These are phyloP conservation scores for Tretioscincus oriximinensis DNA, from an alignment of 2,113 vertebrate genomes.

Conservation along the genomic window DNA sequence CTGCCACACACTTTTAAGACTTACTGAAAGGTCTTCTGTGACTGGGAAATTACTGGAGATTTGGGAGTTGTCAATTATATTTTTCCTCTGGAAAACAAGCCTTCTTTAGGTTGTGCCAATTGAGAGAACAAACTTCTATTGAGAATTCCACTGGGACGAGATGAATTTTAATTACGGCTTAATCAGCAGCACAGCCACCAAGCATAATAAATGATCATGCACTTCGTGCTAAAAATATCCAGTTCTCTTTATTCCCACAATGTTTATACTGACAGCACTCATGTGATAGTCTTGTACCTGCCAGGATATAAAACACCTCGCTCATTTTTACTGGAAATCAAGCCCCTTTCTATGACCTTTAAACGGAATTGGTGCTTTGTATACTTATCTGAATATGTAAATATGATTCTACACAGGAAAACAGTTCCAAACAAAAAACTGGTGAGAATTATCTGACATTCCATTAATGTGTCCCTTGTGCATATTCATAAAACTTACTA, in stretches of 20 bases:
- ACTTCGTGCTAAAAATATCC: conserved; percentile 99
- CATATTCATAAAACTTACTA: conserved; percentile 84
- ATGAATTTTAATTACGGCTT: conserved; percentile 96
- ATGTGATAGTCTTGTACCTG: conserved; percentile 91
- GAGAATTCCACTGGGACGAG: conserved; percentile 89
- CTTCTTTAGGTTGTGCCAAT: conserved; percentile 84
- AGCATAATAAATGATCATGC: conserved; percentile 99
- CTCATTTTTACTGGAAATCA: conserved; percentile 75
- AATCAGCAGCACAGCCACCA: conserved; percentile 99
- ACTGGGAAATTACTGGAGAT: conserved; percentile 79
- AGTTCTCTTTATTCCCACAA: conserved; percentile 88
- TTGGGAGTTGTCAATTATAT: conserved; percentile 78
- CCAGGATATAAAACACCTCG: conserved; percentile 81
- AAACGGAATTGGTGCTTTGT: conserved; percentile 94
- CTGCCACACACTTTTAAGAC: conserved; percentile 86
- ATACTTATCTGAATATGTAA: conserved; percentile 96
- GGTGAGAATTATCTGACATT: conserved; percentile 91
- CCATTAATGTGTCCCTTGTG: conserved; percentile 95
- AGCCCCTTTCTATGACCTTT: conserved; percentile 82
- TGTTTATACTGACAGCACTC: conserved; percentile 92
- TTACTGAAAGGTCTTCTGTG: conserved; percentile 79
- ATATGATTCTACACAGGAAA: conserved; percentile 97
- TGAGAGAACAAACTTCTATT: conserved; percentile 82
- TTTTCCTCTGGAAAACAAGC: conserved; percentile 73
- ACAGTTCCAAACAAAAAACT: conserved; percentile 88